Conservation (phyloP, 1,140 invertebrate genomes). For the Chrysoperla carnea region DNA sequence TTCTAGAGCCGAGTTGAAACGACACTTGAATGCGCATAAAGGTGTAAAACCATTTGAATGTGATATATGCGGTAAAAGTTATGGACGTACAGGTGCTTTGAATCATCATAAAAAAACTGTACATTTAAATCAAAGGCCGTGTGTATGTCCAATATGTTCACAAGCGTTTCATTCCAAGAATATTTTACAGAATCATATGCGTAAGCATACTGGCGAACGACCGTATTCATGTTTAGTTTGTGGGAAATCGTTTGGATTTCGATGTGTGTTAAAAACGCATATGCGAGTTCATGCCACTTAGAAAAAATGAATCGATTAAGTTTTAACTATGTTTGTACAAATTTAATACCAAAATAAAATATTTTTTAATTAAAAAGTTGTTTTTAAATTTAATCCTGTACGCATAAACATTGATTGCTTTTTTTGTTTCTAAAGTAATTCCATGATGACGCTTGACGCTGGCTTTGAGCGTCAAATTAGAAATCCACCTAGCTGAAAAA, state of each 20-base stretch:
- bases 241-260: background rate
- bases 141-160: background rate
- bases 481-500: no score
- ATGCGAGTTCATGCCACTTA: background rate
- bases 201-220: background rate
- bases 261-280: background rate
- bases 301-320: no score
- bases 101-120: background rate
- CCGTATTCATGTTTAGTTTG: background rate
- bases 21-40: background rate
- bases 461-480: no score
- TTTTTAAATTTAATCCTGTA: no score
- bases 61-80: background rate
- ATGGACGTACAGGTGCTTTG: background rate
- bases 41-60: background rate
- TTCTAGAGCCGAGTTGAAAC: background rate
- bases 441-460: no score
- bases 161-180: background rate
- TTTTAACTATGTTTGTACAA: no score
- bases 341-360: no score
- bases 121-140: background rate
- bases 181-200: background rate
- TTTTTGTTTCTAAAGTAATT: no score
- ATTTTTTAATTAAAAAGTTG: no score
- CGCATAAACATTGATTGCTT: no score